Evolutionary conservation across 1,140 invertebrate species (phyloP).

Genomic region (Pogonomyrmex barbatus): DNA sequence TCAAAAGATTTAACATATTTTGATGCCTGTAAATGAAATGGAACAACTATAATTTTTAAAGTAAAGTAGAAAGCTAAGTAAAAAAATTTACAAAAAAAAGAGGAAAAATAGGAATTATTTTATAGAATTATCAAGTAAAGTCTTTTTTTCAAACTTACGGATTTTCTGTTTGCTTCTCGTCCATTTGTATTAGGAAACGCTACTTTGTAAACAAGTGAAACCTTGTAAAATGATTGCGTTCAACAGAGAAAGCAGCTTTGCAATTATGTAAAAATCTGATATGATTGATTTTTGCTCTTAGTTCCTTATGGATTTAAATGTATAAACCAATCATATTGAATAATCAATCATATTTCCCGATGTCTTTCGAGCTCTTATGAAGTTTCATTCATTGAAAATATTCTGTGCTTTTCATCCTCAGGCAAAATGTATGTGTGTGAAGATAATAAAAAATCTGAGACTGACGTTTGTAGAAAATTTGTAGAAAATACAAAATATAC

Average conservation of each 20-base stretch:
- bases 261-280: too few species aligned
- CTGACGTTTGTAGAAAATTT: not conserved
- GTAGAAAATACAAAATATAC: not conserved
- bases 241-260: too few species aligned
- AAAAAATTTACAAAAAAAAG: not conserved
- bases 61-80: not conserved
- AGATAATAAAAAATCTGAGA: not conserved
- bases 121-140: not conserved
- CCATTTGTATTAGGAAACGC: slow-evolving; percentile 50
- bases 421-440: too few species aligned
- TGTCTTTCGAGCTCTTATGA: not conserved
- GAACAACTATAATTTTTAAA: not conserved
- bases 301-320: too few species aligned
- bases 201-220: not conserved
- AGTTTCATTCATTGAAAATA: not conserved
- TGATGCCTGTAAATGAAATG: not conserved
- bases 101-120: not conserved
- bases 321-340: too few species aligned
- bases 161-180: slow-evolving; percentile 44
- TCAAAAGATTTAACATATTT: not conserved
- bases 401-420: not conserved
- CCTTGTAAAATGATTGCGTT: not conserved
- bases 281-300: too few species aligned
- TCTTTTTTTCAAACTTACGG: slow-evolving; percentile 48
- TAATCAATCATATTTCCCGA: not conserved